Evolutionary conservation across 2,113 vertebrate genomes (phyloP), one percentile per base, ranked within the genome.

Genomic region (Canis aureus): DNA sequence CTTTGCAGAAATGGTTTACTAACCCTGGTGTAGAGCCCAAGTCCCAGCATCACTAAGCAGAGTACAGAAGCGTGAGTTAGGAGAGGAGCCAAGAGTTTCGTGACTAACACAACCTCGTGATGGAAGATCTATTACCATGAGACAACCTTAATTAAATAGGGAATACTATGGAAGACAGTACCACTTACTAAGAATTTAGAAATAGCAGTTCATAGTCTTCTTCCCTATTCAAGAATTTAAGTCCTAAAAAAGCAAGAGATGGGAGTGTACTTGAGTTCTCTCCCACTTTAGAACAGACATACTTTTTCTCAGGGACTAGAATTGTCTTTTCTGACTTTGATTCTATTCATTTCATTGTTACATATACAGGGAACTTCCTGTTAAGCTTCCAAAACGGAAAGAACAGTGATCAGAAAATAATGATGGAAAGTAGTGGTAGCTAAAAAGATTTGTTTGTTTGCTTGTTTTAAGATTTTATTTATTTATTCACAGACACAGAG

Each of bases 311-410:
- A 78, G 15, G 78, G 64, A 86, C 12, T 62, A 1, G 8, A 86
- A 86, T 19, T 20, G n/a, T 89, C 32, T 94, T 80, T 94, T 86
- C n/a, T 81, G 51, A 89, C 59, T 43, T 55, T 84, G 73, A 79
- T 35, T 95, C 79, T 76, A 90, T 23, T 92, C 19, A 78, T 94
- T 87, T 92, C 25, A 62, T 23, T 87, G 2, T 91, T 85, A 95
- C 73, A 89, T 71, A 81, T 9, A 16, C 15, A 76, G 11, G 19
- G 19, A 71, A 89, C n/a, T 71, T 94, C 93, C 80, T 78, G 51
- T 57, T 93, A 57, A 49, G 49, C 51, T 94, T 97, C 91, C 60
- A 85, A 86, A 97, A 60, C 27, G 23, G 57, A 67, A 97, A 94
- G 13, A 12, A 95, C 11, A 38, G 5, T 49, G 19, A 89, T 53